A percentile compares a stretch with the other conserved stretches of the same genome.
Conservation (phyloP, 1,140 invertebrate species). For the Helicorthomorpha holstii region DNA sequence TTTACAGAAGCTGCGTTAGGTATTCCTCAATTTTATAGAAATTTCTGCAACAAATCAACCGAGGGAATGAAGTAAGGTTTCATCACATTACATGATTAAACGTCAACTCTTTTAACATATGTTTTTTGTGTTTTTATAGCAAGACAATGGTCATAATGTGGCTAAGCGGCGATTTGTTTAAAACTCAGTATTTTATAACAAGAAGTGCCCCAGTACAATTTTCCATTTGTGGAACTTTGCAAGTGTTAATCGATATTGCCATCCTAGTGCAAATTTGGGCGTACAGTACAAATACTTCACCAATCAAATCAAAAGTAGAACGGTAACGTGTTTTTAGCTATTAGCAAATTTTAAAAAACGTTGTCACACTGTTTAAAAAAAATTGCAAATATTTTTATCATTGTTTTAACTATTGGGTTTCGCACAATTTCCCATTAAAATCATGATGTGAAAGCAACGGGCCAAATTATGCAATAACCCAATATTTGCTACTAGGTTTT, state of each 20-base stretch:
- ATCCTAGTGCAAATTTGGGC: slow-evolving; percentile 69
- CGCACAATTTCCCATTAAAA: too few relatives aligned
- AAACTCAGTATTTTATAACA: slow-evolving; percentile 88
- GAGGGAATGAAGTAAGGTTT: slow-evolving; percentile 82
- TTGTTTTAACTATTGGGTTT: too few relatives aligned
- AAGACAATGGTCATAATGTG: slow-evolving; percentile 88
- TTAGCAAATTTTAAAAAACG: too few relatives aligned
- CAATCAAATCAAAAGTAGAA: too few relatives aligned
- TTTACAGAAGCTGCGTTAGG: slow-evolving; percentile 94
- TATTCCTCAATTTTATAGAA: slow-evolving; percentile 77
- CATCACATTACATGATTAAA: slow-evolving; percentile 2
- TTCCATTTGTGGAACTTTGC: slow-evolving; percentile 81
- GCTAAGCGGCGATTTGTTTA: slow-evolving; percentile 83
- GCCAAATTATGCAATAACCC: too few relatives aligned
- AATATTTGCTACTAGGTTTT: too few relatives aligned
- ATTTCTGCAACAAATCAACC: slow-evolving; percentile 76
- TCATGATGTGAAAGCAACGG: too few relatives aligned
- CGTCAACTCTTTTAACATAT: slow-evolving; percentile 4
- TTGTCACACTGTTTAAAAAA: too few relatives aligned
- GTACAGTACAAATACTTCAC: too few relatives aligned
- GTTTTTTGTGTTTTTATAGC: slow-evolving; percentile 24
- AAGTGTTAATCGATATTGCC: slow-evolving; percentile 67
- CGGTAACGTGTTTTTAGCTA: too few relatives aligned
- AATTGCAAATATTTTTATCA: too few relatives aligned
- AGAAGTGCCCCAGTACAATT: slow-evolving; percentile 84